phyloP scores from a whole-genome alignment of 1,140 invertebrate genomes.

The Polyergus mexicanus region DNA sequence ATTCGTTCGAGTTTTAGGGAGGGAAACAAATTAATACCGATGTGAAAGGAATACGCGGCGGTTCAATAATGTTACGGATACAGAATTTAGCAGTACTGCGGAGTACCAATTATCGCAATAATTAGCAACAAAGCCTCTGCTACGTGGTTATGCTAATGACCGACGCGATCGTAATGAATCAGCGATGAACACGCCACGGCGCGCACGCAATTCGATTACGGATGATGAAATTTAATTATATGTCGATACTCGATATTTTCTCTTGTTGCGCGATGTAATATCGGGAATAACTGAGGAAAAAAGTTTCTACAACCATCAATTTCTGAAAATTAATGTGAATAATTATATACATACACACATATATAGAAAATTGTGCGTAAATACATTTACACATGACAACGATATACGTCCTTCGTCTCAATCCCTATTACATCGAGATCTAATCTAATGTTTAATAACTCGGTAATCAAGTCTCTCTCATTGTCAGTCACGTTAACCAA shows the following conservation, averaged over 20 bases:
- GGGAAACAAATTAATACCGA: slow-evolving; percentile 61
- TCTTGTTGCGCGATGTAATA: background rate
- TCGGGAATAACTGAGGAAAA: slow-evolving; percentile 27
- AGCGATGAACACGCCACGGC: slow-evolving; percentile 49
- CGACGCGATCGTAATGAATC: slow-evolving; percentile 60
- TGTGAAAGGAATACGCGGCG: slow-evolving; percentile 58
- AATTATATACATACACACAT: slow-evolving; percentile 14
- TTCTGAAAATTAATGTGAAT: slow-evolving; percentile 41
- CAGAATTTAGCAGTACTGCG: slow-evolving; percentile 52
- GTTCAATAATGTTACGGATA: slow-evolving; percentile 52
- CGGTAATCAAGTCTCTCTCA: slow-evolving; percentile 52
- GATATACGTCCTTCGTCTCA: slow-evolving; percentile 28
- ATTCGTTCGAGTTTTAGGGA: slow-evolving; percentile 49
- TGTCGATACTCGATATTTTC: slow-evolving; percentile 57
- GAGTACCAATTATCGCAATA: slow-evolving; percentile 62
- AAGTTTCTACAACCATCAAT: slow-evolving; percentile 17
- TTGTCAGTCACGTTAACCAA: slow-evolving; percentile 48
- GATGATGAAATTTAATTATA: slow-evolving; percentile 56
- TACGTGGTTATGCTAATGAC: slow-evolving; percentile 62
- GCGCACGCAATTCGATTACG: slow-evolving; percentile 60
- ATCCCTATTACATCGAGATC: slow-evolving; percentile 44
- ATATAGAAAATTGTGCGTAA: background rate
- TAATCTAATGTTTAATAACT: slow-evolving; percentile 59
- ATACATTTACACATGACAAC: background rate
- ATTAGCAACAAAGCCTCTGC: slow-evolving; percentile 60